These are phyloP conservation scores for Ciconia maguari DNA, from an alignment of 2,113 vertebrate species.

Conservation along the genomic window DNA sequence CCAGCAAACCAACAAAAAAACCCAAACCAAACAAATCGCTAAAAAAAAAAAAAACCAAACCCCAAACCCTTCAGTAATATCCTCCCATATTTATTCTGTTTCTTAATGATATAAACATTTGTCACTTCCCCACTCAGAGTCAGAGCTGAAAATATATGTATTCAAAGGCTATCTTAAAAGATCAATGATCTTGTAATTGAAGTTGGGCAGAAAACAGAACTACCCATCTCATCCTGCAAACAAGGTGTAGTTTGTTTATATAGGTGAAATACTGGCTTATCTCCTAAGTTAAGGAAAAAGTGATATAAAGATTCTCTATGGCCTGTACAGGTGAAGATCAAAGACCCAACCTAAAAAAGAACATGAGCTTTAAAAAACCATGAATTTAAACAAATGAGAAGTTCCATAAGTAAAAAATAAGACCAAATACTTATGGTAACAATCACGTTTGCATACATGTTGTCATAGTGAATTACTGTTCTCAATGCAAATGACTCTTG, in stretches of 20 bases:
- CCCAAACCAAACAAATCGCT: not conserved
- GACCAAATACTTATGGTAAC: too few species aligned
- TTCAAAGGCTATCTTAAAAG: not conserved
- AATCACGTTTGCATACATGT: rapidly evolving
- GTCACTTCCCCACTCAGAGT: not conserved
- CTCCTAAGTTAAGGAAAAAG: not conserved
- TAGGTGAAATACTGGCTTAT: not conserved
- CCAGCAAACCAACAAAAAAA: not conserved
- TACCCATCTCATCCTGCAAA: not conserved
- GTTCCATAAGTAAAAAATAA: not conserved
- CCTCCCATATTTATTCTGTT: not conserved
- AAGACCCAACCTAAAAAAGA: not conserved
- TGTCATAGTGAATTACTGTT: not conserved
- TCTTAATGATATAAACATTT: not conserved
- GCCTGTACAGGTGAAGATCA: not conserved
- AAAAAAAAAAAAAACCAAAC: too few species aligned
- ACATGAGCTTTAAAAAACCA: not conserved
- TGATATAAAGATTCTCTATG: not conserved
- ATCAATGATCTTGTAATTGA: not conserved
- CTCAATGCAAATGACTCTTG: not conserved
- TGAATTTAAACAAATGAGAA: not conserved
- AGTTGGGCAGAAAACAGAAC: not conserved
- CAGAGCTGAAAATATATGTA: not conserved
- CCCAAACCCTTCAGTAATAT: not conserved
- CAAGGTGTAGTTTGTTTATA: not conserved